Conservation (phyloP, 1,140 invertebrate species). For the Eriocheir sinensis region DNA sequence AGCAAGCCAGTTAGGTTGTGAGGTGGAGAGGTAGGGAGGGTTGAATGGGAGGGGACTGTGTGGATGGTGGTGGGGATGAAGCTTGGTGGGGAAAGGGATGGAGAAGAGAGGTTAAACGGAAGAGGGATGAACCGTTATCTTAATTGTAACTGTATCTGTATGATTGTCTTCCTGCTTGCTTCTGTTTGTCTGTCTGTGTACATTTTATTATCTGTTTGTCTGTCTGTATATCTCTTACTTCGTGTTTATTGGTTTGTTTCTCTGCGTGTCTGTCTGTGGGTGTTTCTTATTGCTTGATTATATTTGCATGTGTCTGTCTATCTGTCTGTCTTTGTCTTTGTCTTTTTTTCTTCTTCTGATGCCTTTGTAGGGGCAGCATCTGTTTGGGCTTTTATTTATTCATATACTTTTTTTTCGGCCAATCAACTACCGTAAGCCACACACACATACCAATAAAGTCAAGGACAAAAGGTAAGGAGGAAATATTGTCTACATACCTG, state of each 20-base stretch:
- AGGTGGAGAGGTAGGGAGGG: background rate
- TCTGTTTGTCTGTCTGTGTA: background rate
- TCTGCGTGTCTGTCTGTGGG: background rate
- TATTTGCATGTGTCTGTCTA: too few relatives aligned
- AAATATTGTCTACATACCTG: too few relatives aligned
- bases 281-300: too few relatives aligned
- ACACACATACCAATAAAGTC: too few relatives aligned
- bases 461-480: background rate
- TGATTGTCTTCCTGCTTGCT: too few relatives aligned
- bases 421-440: too few relatives aligned
- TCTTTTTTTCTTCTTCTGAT: background rate
- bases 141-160: slow-evolving; percentile 11
- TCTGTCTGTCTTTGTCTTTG: background rate
- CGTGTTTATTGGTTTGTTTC: background rate
- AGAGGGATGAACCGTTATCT: background rate
- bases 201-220: background rate
- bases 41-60: background rate
- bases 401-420: too few relatives aligned
- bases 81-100: background rate
- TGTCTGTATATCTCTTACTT: background rate
- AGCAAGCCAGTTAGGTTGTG: background rate
- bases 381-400: too few relatives aligned
- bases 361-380: too few relatives aligned
- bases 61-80: background rate
- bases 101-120: background rate